phyloP scores from a whole-genome alignment of 2,888 invertebrate species.

The Acrocera orbiculus region DNA sequence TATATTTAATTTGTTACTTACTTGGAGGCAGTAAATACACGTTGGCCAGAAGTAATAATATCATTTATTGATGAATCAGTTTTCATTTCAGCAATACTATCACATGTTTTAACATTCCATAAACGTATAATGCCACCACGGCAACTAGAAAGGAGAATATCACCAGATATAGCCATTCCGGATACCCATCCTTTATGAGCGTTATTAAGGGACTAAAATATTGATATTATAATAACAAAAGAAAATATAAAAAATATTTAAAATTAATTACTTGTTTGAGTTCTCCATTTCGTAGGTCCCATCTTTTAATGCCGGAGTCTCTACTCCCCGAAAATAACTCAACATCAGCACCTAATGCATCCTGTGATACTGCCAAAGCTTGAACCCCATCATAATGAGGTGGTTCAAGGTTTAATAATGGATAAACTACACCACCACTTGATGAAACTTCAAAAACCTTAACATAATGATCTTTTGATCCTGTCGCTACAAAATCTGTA shows the following conservation, averaged over 20 bases:
- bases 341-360: conserved; percentile 28
- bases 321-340: conserved; percentile 64
- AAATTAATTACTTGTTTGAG: conserved; percentile 18
- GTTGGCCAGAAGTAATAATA: conserved; percentile 43
- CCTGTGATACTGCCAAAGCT: conserved; percentile 48
- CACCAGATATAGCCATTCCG: conserved; percentile 42
- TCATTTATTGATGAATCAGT: conserved; percentile 53
- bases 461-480: conserved; percentile 75
- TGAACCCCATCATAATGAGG: conserved; percentile 86
- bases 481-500: conserved; percentile 52
- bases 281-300: conserved; percentile 41
- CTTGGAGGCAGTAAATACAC: conserved; percentile 71
- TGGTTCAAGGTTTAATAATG: conserved; percentile 52
- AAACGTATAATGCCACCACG: conserved; percentile 58
- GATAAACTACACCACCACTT: conserved; percentile 35
- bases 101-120: conserved; percentile 54
- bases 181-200: conserved; percentile 81
- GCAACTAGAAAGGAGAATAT: conserved; percentile 52
- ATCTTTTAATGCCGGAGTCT: conserved; percentile 72
- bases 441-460: conserved; percentile 35
- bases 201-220: conserved; percentile 46
- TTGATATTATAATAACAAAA: not conserved
- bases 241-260: not conserved
- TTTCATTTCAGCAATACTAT: conserved; percentile 44
- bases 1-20: conserved; percentile 31